A percentile compares a stretch with the other conserved stretches of the same genome.
phyloP scores from a whole-genome alignment of 2,797 vertebrate genomes.

The Alauda arvensis region DNA sequence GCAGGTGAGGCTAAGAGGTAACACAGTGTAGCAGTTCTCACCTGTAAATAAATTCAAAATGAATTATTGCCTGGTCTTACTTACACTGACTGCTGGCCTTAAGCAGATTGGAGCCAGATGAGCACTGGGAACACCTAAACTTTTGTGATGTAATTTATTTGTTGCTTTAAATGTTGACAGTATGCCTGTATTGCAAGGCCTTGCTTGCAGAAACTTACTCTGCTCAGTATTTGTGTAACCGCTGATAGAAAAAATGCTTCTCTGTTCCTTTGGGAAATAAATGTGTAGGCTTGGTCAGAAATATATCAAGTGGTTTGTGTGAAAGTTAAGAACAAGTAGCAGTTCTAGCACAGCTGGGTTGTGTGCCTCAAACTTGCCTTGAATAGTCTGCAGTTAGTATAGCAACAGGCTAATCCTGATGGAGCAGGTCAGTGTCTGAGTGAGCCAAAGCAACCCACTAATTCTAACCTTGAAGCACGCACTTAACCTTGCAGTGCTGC shows the following conservation, averaged over 20 bases:
- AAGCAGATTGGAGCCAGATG: background rate
- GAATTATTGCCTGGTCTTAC: background rate
- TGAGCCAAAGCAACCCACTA: background rate
- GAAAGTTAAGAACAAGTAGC: background rate
- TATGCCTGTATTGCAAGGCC: background rate
- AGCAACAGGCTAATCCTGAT: constrained; percentile 1
- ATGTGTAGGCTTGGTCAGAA: background rate
- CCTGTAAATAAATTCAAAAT: background rate
- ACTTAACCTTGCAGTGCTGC: background rate
- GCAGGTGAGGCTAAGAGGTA: background rate
- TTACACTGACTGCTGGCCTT: background rate
- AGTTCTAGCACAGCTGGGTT: background rate
- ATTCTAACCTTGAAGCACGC: background rate
- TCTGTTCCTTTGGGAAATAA: background rate
- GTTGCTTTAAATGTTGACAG: background rate
- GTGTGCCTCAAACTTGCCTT: background rate
- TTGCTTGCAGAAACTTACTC: background rate
- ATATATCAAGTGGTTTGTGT: background rate
- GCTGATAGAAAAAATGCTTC: background rate
- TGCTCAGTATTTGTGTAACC: background rate
- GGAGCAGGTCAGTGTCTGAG: background rate
- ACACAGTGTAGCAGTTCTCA: background rate
- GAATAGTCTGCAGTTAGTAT: background rate
- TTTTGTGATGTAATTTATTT: background rate
- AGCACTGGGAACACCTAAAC: background rate